Percentiles rank a stretch among this genome's conserved stretches.
Evolutionary conservation across 2,888 invertebrate genomes (phyloP).

Genomic region (Hemicrepidius hirtus): DNA sequence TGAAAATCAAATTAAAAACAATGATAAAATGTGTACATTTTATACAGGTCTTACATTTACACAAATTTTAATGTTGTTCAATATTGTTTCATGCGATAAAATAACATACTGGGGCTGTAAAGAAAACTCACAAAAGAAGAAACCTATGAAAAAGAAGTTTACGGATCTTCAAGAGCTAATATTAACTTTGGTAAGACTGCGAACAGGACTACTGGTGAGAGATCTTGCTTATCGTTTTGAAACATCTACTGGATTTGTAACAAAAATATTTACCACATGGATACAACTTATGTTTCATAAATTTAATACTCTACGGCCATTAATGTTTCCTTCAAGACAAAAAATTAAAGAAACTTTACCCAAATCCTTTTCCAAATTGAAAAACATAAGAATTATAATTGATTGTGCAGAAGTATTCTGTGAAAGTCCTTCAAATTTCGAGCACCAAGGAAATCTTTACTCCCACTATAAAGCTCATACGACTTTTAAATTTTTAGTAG

Average conservation of each 20-base stretch:
- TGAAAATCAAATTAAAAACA: background rate
- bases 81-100: background rate
- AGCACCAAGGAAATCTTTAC: constrained; percentile 58
- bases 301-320: background rate
- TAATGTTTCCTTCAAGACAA: constrained; percentile 7
- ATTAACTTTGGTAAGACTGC: background rate
- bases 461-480: constrained; percentile 57
- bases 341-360: constrained; percentile 40
- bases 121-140: background rate
- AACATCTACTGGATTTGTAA: background rate
- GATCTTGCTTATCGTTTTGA: background rate
- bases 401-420: constrained; percentile 58
- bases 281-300: constrained; percentile 10
- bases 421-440: constrained; percentile 55
- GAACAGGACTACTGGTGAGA: background rate
- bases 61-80: constrained; percentile 4
- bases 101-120: constrained; percentile 6
- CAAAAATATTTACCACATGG: constrained; percentile 3
- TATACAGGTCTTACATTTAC: constrained; percentile 5
- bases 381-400: constrained; percentile 53
- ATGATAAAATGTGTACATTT: background rate
- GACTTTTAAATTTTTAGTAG: constrained; percentile 56
- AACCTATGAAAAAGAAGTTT: background rate
- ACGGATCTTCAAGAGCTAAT: background rate
- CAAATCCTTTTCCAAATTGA: constrained; percentile 11